Evolutionary conservation across 2,888 invertebrate genomes (phyloP), one percentile per base, ranked within the genome.

Genomic region (Dasypolia templi): DNA sequence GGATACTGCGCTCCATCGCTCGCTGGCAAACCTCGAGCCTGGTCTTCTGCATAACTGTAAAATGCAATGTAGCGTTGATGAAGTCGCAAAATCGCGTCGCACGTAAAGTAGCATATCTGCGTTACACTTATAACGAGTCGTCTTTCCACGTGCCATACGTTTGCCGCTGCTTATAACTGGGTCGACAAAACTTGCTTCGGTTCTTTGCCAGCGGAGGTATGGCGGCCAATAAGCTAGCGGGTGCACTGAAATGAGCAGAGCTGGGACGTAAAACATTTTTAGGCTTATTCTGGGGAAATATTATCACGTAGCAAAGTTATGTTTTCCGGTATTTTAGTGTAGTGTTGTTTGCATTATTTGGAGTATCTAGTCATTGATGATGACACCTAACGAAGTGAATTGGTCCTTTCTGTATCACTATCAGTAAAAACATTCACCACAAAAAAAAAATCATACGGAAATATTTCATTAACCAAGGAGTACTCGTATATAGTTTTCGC

Each of bases 161-260:
- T 72, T 72, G 59, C 77, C 63, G 59, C 77, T 70, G 76, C 78
- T 75, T 81, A 67, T 73, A 88, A 80, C 79, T 83, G 78, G 85
- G 83, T 86, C 86, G 84, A 68, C 75, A 62, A 71, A 85, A 81
- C 81, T 87, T 81, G 62, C 61, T 61, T 64, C 75, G 71, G 79
- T 77, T 85, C 86, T 83, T 85, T 80, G 78, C 84, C 75, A 81
- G 83, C 65, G 55, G 46, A 79, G 46, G 61, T 68, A 39, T 1
- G 17, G 64, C 26, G 62, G 73, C 77, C 70, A 77, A 73, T 78
- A 82, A 78, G 80, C 58, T 61, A 75, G 61, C 70, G 69, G 59
- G 49, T 65, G 67, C 69, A 70, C 62, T 72, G 59, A 81, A 77
- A 77, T 76, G 61, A 74, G 62, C 66, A 55, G 63, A 22, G 53